These are phyloP conservation scores for Aselliscus stoliczkanus DNA, from an alignment of 2,797 vertebrate genomes.

Conservation along the genomic window DNA sequence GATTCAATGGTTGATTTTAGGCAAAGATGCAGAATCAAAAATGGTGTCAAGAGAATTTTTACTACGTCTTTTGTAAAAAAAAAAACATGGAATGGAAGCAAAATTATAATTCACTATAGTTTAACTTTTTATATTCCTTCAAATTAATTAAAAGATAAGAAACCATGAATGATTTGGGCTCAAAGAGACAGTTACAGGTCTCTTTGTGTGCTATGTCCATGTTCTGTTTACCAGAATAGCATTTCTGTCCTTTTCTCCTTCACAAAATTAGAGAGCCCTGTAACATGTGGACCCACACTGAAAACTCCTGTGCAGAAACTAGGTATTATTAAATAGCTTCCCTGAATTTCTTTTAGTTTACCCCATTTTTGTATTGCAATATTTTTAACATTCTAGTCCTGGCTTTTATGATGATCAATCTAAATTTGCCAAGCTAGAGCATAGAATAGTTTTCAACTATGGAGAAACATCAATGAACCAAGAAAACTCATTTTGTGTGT, in stretches of 20 bases:
- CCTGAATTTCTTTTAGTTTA: background rate
- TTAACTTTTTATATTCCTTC: slow-evolving; percentile 13
- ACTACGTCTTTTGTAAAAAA: slow-evolving; percentile 5
- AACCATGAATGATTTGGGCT: background rate
- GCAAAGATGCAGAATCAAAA: slow-evolving; percentile 35
- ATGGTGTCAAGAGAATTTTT: background rate
- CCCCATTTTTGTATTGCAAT: slow-evolving; percentile 34
- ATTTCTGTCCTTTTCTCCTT: slow-evolving; percentile 28
- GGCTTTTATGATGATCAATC: slow-evolving; percentile 27
- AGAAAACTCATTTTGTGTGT: slow-evolving; percentile 54
- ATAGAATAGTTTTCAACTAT: slow-evolving; percentile 43
- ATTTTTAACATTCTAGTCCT: slow-evolving; percentile 64
- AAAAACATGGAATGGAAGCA: background rate
- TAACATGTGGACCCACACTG: background rate
- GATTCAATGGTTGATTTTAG: slow-evolving; percentile 6
- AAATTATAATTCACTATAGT: slow-evolving; percentile 10
- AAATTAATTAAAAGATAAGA: slow-evolving; percentile 55
- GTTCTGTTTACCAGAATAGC: slow-evolving; percentile 13
- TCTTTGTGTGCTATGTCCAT: background rate
- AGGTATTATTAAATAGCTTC: background rate
- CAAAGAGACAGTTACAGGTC: background rate
- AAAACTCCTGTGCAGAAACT: background rate
- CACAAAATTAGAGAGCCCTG: background rate
- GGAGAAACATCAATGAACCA: slow-evolving; percentile 30
- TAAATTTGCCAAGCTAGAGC: slow-evolving; percentile 61